phyloP scores from a whole-genome alignment of 2,888 invertebrate species.

The Cantharis flavilabris region DNA sequence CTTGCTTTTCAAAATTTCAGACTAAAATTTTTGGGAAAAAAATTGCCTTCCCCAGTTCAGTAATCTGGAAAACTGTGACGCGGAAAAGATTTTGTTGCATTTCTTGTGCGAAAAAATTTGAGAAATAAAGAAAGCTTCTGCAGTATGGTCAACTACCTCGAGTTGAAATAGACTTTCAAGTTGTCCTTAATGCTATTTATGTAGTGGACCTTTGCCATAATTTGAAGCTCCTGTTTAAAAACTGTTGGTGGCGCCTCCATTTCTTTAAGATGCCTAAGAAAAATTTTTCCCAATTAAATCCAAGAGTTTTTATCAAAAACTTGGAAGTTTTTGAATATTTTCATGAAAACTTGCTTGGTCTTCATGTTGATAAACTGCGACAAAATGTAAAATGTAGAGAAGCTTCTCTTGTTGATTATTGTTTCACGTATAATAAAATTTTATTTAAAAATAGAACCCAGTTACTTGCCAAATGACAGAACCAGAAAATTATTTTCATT shows the following conservation, averaged over 20 bases:
- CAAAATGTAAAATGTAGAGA: not conserved
- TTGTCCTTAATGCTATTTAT: not conserved
- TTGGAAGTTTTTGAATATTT: not conserved
- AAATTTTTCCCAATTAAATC: not conserved
- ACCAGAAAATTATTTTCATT: not conserved
- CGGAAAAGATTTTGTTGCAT: too few relatives aligned
- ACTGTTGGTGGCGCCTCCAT: not conserved
- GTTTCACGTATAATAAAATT: not conserved
- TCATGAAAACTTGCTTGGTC: too few relatives aligned
- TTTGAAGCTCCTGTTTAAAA: not conserved
- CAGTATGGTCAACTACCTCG: not conserved
- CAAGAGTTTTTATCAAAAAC: not conserved
- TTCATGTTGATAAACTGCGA: not conserved
- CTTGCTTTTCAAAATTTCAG: too few relatives aligned
- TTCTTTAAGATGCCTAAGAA: not conserved
- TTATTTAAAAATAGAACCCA: not conserved
- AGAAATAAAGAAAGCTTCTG: not conserved
- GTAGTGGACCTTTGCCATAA: not conserved
- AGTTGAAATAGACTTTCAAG: not conserved
- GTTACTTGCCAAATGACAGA: not conserved
- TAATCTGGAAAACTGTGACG: too few relatives aligned
- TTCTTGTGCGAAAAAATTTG: too few relatives aligned
- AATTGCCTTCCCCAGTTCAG: too few relatives aligned
- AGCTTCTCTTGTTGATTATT: not conserved
- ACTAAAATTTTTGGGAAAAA: too few relatives aligned